Evolutionary conservation across 2,797 vertebrate species (phyloP).

Genomic region (Ctenopoma kingsleyae): DNA sequence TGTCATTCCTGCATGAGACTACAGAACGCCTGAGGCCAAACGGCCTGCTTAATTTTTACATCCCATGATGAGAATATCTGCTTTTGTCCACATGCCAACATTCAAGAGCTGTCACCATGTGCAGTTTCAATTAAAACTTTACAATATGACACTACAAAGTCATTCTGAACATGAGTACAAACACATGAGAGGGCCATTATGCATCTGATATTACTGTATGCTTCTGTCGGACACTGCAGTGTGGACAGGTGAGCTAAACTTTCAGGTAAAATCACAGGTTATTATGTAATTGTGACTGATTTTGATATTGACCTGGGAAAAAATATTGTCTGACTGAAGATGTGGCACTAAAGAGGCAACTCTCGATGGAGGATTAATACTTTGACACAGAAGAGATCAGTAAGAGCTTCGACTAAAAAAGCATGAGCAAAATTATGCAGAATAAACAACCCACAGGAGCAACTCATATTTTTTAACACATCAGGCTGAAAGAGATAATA

Average conservation of each 20-base stretch:
- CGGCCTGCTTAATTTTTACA: slow-evolving; percentile 70
- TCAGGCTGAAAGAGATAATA: background rate
- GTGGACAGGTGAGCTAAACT: background rate
- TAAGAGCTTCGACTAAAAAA: background rate
- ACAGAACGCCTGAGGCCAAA: slow-evolving; percentile 80
- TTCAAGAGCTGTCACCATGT: background rate
- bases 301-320: background rate
- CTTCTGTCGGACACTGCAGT: background rate
- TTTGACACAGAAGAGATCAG: background rate
- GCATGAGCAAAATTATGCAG: background rate
- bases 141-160: background rate
- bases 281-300: background rate
- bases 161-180: background rate
- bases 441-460: background rate
- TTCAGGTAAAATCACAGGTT: background rate
- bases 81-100: slow-evolving; percentile 30
- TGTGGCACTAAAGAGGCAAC: background rate
- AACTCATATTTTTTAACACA: background rate
- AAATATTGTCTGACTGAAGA: background rate
- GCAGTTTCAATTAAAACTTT: slow-evolving; percentile 4
- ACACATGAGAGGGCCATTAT: background rate
- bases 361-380: background rate
- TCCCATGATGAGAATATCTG: slow-evolving; percentile 51
- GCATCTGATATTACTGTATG: background rate
- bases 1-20: slow-evolving; percentile 86